A percentile compares a stretch with the other conserved stretches of the same genome.
These are phyloP conservation scores for Oligia fasciuncula DNA, from an alignment of 2,888 invertebrate species.

Conservation along the genomic window DNA sequence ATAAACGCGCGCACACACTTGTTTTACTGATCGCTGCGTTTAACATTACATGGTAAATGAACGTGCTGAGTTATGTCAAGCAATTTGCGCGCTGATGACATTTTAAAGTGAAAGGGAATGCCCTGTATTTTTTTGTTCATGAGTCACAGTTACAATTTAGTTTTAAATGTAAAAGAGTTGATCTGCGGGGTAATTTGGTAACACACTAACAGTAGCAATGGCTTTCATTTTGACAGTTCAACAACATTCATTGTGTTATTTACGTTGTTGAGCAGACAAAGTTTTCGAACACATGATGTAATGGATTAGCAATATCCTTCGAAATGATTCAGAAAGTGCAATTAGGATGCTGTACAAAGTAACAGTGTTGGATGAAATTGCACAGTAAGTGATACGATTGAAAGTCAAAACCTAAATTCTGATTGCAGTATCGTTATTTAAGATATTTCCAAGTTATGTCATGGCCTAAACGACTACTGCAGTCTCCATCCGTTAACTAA, in stretches of 20 bases:
- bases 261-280: background rate
- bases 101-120: slow-evolving; percentile 28
- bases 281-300: background rate
- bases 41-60: slow-evolving; percentile 55
- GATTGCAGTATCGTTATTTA: background rate
- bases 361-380: background rate
- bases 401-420: background rate
- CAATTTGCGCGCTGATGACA: slow-evolving; percentile 51
- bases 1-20: slow-evolving; percentile 70
- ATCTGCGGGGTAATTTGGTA: background rate
- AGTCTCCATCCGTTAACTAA: background rate
- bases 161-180: background rate
- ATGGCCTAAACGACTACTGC: background rate
- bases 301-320: background rate
- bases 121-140: slow-evolving; percentile 13
- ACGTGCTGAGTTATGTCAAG: slow-evolving; percentile 50
- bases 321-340: background rate
- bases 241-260: background rate
- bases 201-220: background rate
- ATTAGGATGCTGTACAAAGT: background rate
- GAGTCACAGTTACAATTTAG: background rate
- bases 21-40: slow-evolving; percentile 56
- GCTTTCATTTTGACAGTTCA: background rate
- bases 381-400: background rate
- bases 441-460: background rate